Evolutionary conservation across 2,888 invertebrate genomes (phyloP).

Genomic region (Caenorhabditis japonica): DNA sequence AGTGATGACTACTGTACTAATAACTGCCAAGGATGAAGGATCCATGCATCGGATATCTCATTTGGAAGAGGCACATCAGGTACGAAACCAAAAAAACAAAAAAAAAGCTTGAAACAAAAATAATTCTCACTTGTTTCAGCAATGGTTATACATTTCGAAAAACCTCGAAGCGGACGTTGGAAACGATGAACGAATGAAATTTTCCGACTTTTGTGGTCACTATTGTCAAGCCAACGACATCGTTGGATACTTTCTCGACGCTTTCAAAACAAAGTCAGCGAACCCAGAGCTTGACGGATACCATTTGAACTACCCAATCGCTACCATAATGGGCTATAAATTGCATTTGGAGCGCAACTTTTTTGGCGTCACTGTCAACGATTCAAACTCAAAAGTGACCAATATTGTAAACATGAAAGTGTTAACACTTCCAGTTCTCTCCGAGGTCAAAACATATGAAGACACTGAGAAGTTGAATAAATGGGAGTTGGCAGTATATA

Average conservation of each 20-base stretch:
- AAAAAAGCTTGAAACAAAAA: neutral
- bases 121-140: constrained; percentile 13
- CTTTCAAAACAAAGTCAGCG: constrained; percentile 42
- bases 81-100: constrained; percentile 3
- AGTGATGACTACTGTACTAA: constrained; percentile 71
- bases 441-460: constrained; percentile 59
- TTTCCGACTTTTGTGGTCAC: constrained; percentile 71
- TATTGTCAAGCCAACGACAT: constrained; percentile 71
- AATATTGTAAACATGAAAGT: constrained; percentile 56
- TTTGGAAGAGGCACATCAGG: constrained; percentile 66
- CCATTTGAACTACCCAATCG: constrained; percentile 68
- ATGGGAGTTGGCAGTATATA: constrained; percentile 70
- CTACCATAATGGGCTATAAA: constrained; percentile 63
- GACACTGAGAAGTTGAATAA: constrained; percentile 63
- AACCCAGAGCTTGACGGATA: constrained; percentile 16
- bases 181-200: constrained; percentile 47
- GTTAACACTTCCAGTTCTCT: constrained; percentile 51
- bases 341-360: constrained; percentile 75
- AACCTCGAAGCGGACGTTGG: constrained; percentile 61
- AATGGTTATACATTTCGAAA: constrained; percentile 51
- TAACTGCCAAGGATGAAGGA: constrained; percentile 72
- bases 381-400: constrained; percentile 21
- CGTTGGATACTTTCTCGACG: constrained; percentile 42
- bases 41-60: constrained; percentile 71
- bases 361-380: constrained; percentile 63